Conservation (phyloP, 2,888 invertebrate species). For the Athrips mouffetella region DNA sequence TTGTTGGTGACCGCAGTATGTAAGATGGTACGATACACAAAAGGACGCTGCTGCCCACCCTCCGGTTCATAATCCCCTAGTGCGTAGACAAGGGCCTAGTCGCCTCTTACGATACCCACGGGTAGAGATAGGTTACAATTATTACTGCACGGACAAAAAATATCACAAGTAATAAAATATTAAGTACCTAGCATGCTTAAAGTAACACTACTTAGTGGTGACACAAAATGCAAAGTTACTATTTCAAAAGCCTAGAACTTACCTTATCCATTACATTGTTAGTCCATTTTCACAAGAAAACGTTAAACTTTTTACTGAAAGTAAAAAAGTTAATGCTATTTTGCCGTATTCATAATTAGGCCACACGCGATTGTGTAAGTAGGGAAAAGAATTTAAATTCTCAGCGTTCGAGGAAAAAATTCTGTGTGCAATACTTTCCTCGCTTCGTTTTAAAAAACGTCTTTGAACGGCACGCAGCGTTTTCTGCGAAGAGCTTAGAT, state of each 20-base stretch:
- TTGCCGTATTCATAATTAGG: slow-evolving; percentile 65
- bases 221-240: slow-evolving; percentile 50
- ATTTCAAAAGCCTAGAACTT: slow-evolving; percentile 50
- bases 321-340: slow-evolving; percentile 44
- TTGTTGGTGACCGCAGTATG: too few relatives aligned
- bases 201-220: neutral
- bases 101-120: too few relatives aligned
- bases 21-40: too few relatives aligned
- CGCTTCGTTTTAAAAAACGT: slow-evolving; percentile 65
- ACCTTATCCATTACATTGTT: slow-evolving; percentile 50
- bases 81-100: too few relatives aligned
- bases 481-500: slow-evolving; percentile 58
- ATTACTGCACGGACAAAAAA: too few relatives aligned
- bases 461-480: slow-evolving; percentile 64
- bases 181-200: neutral
- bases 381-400: slow-evolving; percentile 70
- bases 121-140: too few relatives aligned
- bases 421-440: slow-evolving; percentile 61
- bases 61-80: too few relatives aligned
- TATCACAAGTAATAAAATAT: too few relatives aligned
- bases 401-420: slow-evolving; percentile 65
- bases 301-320: slow-evolving; percentile 36
- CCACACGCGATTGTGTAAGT: slow-evolving; percentile 72
- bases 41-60: too few relatives aligned
- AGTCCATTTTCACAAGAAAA: slow-evolving; percentile 50